Percentiles rank a stretch among this genome's conserved stretches.
Conservation (phyloP, 2,113 vertebrate genomes). For the Hydropotes inermis region DNA sequence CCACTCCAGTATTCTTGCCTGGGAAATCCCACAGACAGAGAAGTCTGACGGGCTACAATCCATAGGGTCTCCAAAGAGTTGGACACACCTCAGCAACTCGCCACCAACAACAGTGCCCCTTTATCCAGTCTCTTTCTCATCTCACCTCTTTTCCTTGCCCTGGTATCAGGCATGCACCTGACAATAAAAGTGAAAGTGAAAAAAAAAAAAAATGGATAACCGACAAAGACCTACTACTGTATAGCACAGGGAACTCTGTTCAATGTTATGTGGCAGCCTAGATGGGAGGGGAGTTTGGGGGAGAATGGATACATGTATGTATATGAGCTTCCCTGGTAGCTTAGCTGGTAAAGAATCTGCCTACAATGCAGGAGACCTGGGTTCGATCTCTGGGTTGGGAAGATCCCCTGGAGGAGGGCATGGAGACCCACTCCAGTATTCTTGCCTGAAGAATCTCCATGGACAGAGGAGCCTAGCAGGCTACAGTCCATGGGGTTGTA, state of each 20-base stretch:
- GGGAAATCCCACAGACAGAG: too few species aligned
- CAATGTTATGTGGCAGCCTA: not conserved
- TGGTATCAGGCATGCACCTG: too few species aligned
- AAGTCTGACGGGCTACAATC: too few species aligned
- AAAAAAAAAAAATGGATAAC: not conserved
- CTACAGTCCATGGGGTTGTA: not conserved
- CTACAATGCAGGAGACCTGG: not conserved
- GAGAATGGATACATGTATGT: not conserved
- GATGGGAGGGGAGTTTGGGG: not conserved
- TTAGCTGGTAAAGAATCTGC: not conserved
- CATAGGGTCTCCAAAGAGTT: too few species aligned
- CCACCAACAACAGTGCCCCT: too few species aligned
- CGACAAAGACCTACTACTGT: not conserved
- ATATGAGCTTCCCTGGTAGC: not conserved
- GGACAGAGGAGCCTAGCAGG: not conserved
- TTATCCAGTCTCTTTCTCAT: too few species aligned
- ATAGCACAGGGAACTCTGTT: not conserved
- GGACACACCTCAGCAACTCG: too few species aligned
- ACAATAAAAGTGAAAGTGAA: too few species aligned
- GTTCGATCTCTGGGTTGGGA: not conserved
- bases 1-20: too few species aligned
- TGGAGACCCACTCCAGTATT: not conserved
- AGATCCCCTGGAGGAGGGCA: not conserved
- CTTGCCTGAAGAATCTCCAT: not conserved
- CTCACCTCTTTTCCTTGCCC: too few species aligned